Conservation (phyloP, 2,113 vertebrate genomes). For the Menidia beryllina region DNA sequence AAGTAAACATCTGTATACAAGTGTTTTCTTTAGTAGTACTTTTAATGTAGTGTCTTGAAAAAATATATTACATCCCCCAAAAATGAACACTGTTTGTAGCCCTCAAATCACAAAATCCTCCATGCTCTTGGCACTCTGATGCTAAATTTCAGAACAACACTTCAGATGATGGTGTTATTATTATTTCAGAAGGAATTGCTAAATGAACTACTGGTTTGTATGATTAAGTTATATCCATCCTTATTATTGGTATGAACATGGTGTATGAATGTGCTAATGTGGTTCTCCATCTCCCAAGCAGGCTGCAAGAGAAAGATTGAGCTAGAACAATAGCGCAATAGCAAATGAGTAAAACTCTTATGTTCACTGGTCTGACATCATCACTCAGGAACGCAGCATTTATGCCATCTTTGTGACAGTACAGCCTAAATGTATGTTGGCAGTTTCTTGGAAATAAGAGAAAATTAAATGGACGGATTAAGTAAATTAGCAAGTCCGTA, state of each 20-base stretch:
- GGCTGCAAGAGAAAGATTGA: neutral
- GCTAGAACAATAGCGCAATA: neutral
- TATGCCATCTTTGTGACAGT: neutral
- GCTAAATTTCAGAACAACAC: neutral
- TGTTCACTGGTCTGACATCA: neutral
- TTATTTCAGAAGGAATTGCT: neutral
- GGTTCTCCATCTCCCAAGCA: neutral
- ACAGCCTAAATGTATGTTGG: constrained; percentile 7
- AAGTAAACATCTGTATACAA: neutral
- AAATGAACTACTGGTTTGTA: neutral
- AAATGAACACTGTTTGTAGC: neutral
- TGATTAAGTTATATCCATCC: neutral
- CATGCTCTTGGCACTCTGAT: neutral
- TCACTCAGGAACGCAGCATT: neutral
- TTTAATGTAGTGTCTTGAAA: neutral
- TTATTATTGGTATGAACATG: neutral
- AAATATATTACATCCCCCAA: neutral
- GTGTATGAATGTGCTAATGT: neutral
- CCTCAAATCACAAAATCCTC: neutral
- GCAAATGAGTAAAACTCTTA: neutral
- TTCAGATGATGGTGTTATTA: neutral
- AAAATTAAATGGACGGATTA: constrained; percentile 58
- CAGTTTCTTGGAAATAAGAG: constrained; percentile 23
- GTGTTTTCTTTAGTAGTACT: neutral
- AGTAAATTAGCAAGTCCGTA: constrained; percentile 58